Percentiles rank a stretch among this genome's conserved stretches.
phyloP scores from a whole-genome alignment of 92 coral and sea anemone species.

The Bergia sp. region DNA sequence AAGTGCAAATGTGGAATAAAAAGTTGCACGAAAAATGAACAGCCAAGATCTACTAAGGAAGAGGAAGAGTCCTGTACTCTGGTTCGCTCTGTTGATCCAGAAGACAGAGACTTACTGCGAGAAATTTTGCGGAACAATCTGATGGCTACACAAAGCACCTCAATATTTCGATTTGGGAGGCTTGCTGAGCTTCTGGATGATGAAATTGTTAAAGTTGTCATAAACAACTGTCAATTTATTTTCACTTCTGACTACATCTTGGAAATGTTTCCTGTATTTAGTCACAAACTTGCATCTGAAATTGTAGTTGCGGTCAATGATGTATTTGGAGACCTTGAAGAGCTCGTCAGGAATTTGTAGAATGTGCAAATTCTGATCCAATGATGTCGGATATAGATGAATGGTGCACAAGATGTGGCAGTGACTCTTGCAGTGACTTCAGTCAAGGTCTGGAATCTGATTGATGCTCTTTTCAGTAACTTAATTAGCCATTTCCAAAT shows the following conservation, averaged over 20 bases:
- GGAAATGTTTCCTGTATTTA: constrained; percentile 48
- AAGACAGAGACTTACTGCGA: constrained; percentile 37
- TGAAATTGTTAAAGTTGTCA: constrained; percentile 34
- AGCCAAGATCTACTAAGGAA: neutral
- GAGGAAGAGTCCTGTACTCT: neutral
- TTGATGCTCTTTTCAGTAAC: neutral
- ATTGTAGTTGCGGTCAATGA: constrained; percentile 36
- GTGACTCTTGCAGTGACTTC: constrained; percentile 32
- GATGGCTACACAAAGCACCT: neutral
- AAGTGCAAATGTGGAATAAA: constrained; percentile 34
- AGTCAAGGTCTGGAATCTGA: constrained; percentile 8
- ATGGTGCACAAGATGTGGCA: constrained; percentile 27
- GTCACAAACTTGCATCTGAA: constrained; percentile 36
- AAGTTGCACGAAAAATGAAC: neutral
- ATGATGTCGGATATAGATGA: constrained; percentile 28
- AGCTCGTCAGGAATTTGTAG: constrained; percentile 10
- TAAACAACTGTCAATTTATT: constrained; percentile 30
- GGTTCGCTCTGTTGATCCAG: constrained; percentile 22
- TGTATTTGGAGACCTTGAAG: constrained; percentile 53
- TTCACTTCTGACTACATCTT: constrained; percentile 34
- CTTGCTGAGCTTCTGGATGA: constrained; percentile 19
- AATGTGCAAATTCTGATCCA: constrained; percentile 16
- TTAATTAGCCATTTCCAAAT: no score
- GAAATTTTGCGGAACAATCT: constrained; percentile 36
- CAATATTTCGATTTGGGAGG: constrained; percentile 31